Evolutionary conservation across 92 coral and sea anemone species (phyloP).

Genomic region (Paramuricea clavata): DNA sequence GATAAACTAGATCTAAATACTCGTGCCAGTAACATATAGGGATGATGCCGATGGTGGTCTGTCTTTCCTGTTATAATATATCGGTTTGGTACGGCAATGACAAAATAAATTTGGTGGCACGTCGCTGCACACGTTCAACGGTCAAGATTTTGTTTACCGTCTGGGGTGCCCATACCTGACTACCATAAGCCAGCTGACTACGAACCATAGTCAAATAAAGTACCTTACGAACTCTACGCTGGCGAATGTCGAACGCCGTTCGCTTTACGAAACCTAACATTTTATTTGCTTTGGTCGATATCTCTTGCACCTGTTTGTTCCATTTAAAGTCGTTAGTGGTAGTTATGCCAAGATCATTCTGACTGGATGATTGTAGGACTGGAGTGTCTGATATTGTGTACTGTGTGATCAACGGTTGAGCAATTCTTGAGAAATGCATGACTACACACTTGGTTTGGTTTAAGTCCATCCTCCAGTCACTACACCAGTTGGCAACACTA

Average conservation of each 20-base stretch:
- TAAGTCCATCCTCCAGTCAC: constrained; percentile 32
- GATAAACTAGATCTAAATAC: constrained; percentile 58
- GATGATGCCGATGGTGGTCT: constrained; percentile 30
- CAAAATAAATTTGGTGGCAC: constrained; percentile 66
- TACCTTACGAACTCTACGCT: constrained; percentile 13
- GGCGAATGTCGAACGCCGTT: neutral
- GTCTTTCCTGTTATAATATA: constrained; percentile 49
- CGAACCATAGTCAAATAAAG: constrained; percentile 16
- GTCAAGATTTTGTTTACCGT: constrained; percentile 44
- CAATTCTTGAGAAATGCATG: constrained; percentile 4
- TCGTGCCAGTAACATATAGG: constrained; percentile 64
- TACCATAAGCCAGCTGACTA: constrained; percentile 18
- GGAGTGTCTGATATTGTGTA: neutral
- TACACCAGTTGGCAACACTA: neutral
- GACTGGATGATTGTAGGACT: neutral
- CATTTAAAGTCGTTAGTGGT: constrained; percentile 26
- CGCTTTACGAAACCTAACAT: constrained; percentile 38
- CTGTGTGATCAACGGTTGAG: constrained; percentile 3
- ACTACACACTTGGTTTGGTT: constrained; percentile 16
- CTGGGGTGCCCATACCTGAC: constrained; percentile 60
- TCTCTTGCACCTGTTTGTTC: constrained; percentile 34
- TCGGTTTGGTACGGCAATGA: constrained; percentile 51
- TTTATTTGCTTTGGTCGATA: constrained; percentile 33
- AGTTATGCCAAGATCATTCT: neutral
- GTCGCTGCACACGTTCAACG: constrained; percentile 60